These are phyloP conservation scores for Canis aureus DNA, from an alignment of 2,113 vertebrate genomes.

Conservation along the genomic window DNA sequence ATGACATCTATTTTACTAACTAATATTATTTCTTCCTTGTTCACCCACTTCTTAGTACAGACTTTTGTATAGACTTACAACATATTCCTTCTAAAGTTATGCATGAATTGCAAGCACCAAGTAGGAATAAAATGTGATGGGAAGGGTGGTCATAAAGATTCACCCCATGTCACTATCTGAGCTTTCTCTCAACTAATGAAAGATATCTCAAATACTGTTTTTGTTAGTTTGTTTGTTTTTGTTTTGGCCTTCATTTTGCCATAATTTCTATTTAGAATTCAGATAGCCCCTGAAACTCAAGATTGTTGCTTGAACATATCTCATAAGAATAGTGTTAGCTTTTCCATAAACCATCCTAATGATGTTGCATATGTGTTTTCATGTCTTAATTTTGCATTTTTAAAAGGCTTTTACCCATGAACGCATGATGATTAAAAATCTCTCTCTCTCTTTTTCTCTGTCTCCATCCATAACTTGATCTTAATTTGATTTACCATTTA, in stretches of 20 bases:
- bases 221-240: no score
- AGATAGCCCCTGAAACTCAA: not conserved
- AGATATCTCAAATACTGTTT: not conserved
- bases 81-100: slow-evolving; percentile 83
- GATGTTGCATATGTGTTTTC: not conserved
- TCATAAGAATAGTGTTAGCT: not conserved
- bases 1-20: slow-evolving; percentile 83
- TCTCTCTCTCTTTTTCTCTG: not conserved
- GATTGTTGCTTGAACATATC: not conserved
- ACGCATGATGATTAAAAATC: not conserved
- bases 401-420: not conserved
- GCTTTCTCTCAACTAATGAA: not conserved
- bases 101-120: slow-evolving; percentile 80
- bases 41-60: slow-evolving; percentile 84
- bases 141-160: not conserved
- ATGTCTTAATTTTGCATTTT: not conserved
- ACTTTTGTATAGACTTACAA: slow-evolving; percentile 83
- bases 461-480: not conserved
- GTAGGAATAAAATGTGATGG: slow-evolving; percentile 73
- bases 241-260: not conserved
- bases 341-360: not conserved
- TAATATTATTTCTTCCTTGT: slow-evolving; percentile 84
- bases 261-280: not conserved
- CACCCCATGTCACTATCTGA: not conserved
- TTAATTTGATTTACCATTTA: not conserved